Percentiles rank a stretch among this genome's conserved stretches.
phyloP scores from a whole-genome alignment of 2,797 vertebrate species.

The Molothrus ater region DNA sequence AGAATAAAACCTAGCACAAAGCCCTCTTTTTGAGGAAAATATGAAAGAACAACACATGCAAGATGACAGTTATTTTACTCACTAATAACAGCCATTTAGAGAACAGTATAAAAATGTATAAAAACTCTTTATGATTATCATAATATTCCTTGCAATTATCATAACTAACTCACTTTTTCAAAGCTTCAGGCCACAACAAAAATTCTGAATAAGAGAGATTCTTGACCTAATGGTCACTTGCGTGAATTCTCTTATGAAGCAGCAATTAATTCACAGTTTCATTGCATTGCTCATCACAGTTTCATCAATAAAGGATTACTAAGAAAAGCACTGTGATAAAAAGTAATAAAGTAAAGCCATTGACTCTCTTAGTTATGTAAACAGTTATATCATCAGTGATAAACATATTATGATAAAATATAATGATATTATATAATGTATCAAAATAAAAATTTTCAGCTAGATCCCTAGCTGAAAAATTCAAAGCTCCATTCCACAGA shows the following conservation, averaged over 20 bases:
- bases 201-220: background rate
- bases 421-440: background rate
- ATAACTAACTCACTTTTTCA: background rate
- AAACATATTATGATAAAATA: background rate
- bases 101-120: background rate
- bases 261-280: background rate
- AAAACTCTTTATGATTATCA: background rate
- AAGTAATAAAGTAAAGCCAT: background rate
- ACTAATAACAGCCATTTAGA: background rate
- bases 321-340: background rate
- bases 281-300: background rate
- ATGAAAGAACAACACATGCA: background rate
- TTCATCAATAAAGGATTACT: background rate
- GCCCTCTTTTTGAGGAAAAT: background rate
- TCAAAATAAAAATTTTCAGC: background rate
- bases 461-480: background rate
- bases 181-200: background rate
- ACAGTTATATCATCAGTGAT: background rate
- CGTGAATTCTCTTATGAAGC: background rate
- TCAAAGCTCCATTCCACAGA: background rate
- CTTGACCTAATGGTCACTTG: background rate
- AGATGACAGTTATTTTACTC: background rate
- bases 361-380: background rate
- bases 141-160: background rate
- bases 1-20: background rate